Percentiles rank a stretch among this genome's conserved stretches.
Conservation (phyloP, 2,113 vertebrate species). For the Recurvirostra avosetta region DNA sequence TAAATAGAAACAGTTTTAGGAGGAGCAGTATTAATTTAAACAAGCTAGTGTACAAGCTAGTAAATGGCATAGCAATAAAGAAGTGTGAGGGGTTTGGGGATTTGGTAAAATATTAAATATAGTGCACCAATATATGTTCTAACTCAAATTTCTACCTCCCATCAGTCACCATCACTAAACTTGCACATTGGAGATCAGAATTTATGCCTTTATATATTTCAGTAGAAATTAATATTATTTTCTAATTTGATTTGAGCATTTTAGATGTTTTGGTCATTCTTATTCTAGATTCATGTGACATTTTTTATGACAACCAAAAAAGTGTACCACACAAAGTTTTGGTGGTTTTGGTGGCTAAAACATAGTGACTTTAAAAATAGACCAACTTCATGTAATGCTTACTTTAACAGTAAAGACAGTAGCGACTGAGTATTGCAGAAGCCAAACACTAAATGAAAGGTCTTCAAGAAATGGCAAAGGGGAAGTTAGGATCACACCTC, state of each 20-base stretch:
- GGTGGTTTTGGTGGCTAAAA: neutral
- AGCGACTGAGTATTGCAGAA: neutral
- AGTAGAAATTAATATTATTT: neutral
- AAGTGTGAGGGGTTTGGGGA: neutral
- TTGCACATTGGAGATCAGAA: neutral
- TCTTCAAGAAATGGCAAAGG: neutral
- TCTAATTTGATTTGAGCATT: neutral
- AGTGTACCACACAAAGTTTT: neutral
- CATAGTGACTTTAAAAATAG: neutral
- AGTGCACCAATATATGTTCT: neutral
- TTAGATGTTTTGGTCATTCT: neutral
- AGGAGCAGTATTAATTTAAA: neutral
- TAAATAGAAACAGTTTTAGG: neutral
- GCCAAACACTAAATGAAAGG: neutral
- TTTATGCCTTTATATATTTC: neutral
- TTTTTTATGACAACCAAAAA: neutral
- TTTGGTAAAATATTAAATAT: neutral
- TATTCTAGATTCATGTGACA: neutral
- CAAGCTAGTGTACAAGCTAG: neutral
- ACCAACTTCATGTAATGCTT: neutral
- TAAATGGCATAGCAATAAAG: neutral
- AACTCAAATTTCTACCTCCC: neutral
- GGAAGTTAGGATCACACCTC: neutral
- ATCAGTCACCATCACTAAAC: neutral
- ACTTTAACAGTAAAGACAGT: neutral